Evolutionary conservation across 2,797 vertebrate species (phyloP).

Genomic region (Enteromius mattozi): DNA sequence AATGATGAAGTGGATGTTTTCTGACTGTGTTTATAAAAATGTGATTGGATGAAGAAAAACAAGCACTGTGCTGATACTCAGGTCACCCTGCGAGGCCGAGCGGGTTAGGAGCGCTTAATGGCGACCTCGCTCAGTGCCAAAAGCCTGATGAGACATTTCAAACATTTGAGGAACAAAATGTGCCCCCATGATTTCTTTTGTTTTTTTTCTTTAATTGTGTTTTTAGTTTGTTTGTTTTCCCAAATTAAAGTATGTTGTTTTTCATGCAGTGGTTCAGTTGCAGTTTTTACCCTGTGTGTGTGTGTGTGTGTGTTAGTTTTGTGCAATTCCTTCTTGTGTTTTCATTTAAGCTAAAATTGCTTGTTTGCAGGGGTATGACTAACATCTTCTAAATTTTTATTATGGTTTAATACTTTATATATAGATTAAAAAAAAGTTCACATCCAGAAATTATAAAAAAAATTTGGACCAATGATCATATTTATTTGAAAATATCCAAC

Average conservation of each 20-base stretch:
- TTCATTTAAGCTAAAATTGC: slow-evolving; percentile 8
- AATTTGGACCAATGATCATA: not conserved
- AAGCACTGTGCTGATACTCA: slow-evolving; percentile 35
- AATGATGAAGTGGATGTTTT: slow-evolving; percentile 22
- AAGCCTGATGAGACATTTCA: slow-evolving; percentile 52
- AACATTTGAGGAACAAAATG: slow-evolving; percentile 53
- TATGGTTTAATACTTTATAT: not conserved
- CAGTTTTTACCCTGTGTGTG: slow-evolving; percentile 55
- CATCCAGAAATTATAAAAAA: not conserved
- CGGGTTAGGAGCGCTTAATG: not conserved
- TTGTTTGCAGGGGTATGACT: not conserved
- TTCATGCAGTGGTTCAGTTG: slow-evolving; percentile 61
- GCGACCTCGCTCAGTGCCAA: slow-evolving; percentile 20
- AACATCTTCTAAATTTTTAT: not conserved
- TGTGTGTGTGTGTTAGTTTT: slow-evolving; percentile 33
- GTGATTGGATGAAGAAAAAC: slow-evolving; percentile 44
- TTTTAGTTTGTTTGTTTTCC: slow-evolving; percentile 26
- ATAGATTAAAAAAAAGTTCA: not conserved
- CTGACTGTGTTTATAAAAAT: slow-evolving; percentile 10
- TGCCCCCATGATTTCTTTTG: slow-evolving; percentile 27
- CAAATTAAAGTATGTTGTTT: slow-evolving; percentile 60
- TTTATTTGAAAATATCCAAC: not conserved
- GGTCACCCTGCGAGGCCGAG: slow-evolving; percentile 16
- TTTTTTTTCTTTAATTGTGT: slow-evolving; percentile 47
- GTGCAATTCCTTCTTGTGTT: slow-evolving; percentile 20